Percentiles rank a stretch among this genome's conserved stretches.
These are phyloP conservation scores for Drosophila multiciliata DNA, from an alignment of 2,888 invertebrate species.

Conservation along the genomic window DNA sequence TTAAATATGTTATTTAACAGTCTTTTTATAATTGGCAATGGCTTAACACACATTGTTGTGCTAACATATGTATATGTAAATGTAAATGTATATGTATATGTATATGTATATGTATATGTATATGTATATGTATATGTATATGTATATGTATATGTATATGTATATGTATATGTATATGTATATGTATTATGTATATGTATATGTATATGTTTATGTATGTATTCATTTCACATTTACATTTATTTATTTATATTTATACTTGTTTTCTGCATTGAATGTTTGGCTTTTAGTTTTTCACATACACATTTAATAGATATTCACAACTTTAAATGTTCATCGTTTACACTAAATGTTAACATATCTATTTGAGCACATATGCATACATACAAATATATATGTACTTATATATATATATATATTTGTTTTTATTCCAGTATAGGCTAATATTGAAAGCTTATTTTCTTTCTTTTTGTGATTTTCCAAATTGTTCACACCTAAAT, in stretches of 20 bases:
- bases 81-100: conserved; percentile 9
- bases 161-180: conserved; percentile 24
- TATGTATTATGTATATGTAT: conserved; percentile 5
- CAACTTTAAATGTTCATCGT: conserved; percentile 3
- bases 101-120: background rate
- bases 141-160: too few species aligned
- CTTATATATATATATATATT: conserved; percentile 25
- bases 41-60: conserved; percentile 54
- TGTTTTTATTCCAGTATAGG: background rate
- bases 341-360: background rate
- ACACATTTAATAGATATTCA: background rate
- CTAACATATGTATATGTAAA: conserved; percentile 20
- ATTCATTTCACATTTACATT: conserved; percentile 16
- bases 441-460: conserved; percentile 5
- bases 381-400: background rate
- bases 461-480: background rate
- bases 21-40: conserved; percentile 75
- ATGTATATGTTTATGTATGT: background rate
- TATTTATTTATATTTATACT: conserved; percentile 1
- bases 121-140: conserved; percentile 6
- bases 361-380: background rate
- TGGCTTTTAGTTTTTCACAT: conserved; percentile 14
- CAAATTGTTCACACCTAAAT: background rate
- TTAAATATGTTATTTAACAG: conserved; percentile 62
- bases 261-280: conserved; percentile 10